Conservation (phyloP, 2,888 invertebrate species). For the Bombyx huttoni region DNA sequence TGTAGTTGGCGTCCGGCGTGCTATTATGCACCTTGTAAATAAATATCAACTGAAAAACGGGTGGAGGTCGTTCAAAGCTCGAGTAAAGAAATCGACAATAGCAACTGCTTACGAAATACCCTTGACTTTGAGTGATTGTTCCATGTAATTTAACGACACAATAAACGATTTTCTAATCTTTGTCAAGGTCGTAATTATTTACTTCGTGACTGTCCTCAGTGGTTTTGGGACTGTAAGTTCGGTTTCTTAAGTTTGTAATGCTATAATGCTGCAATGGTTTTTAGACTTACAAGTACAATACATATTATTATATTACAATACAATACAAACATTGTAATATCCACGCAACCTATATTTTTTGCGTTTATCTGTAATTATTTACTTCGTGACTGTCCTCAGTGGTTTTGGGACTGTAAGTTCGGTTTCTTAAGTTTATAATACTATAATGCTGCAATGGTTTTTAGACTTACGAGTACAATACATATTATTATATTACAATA, state of each 20-base stretch:
- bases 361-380: not conserved
- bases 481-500: too few relatives aligned
- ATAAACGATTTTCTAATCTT: constrained; percentile 10
- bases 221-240: too few relatives aligned
- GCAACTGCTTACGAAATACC: constrained; percentile 11
- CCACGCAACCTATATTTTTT: too few relatives aligned
- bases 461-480: too few relatives aligned
- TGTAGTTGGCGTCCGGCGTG: constrained; percentile 14
- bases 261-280: too few relatives aligned
- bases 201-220: not conserved
- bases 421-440: too few relatives aligned
- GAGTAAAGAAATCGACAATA: constrained; percentile 17
- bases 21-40: constrained; percentile 28
- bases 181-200: constrained; percentile 1
- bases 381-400: not conserved
- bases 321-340: too few relatives aligned
- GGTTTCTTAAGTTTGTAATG: too few relatives aligned
- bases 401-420: too few relatives aligned
- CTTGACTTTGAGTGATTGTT: constrained; percentile 6
- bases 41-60: constrained; percentile 17
- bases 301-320: too few relatives aligned
- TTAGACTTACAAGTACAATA: too few relatives aligned
- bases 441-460: too few relatives aligned
- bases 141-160: constrained; percentile 1
- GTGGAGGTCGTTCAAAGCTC: constrained; percentile 15